Conservation (phyloP, 2,113 vertebrate genomes). For the Centropus bengalensis region DNA sequence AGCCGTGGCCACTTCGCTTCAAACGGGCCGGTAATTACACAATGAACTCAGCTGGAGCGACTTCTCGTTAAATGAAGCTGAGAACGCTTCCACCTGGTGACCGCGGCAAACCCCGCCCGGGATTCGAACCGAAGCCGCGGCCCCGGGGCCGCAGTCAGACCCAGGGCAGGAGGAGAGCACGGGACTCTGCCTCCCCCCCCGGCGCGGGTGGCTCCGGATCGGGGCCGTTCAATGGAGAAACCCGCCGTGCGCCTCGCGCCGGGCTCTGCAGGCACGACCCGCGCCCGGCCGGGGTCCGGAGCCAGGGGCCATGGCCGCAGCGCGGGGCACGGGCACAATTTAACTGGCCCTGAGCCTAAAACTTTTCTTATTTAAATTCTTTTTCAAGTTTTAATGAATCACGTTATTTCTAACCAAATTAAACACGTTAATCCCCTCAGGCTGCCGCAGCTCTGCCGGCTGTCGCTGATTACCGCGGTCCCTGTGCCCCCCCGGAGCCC, state of each 20-base stretch:
- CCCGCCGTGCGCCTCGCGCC: neutral
- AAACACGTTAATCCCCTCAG: neutral
- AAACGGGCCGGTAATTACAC: constrained; percentile 61
- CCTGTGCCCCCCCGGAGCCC: no score
- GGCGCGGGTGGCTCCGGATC: no score
- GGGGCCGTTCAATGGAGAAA: no score
- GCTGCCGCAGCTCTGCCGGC: neutral
- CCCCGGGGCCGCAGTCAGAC: neutral
- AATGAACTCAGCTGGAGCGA: constrained; percentile 60
- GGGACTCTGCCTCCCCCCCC: no score
- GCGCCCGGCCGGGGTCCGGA: neutral
- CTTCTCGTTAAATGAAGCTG: constrained; percentile 70
- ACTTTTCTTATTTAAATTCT: neutral
- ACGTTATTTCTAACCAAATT: neutral
- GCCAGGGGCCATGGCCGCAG: neutral
- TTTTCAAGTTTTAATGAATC: neutral
- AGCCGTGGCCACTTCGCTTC: constrained; percentile 33
- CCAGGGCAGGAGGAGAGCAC: neutral
- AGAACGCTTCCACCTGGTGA: constrained; percentile 23
- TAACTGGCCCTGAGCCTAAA: neutral
- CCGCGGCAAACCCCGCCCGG: constrained; percentile 35
- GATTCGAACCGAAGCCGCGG: neutral
- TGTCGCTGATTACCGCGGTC: neutral
- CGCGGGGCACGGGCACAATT: fast-evolving
- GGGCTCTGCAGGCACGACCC: neutral